Percentiles rank a stretch among this genome's conserved stretches.
These are phyloP conservation scores for Cichladusa arquata DNA, from an alignment of 2,113 vertebrate species.

Conservation along the genomic window DNA sequence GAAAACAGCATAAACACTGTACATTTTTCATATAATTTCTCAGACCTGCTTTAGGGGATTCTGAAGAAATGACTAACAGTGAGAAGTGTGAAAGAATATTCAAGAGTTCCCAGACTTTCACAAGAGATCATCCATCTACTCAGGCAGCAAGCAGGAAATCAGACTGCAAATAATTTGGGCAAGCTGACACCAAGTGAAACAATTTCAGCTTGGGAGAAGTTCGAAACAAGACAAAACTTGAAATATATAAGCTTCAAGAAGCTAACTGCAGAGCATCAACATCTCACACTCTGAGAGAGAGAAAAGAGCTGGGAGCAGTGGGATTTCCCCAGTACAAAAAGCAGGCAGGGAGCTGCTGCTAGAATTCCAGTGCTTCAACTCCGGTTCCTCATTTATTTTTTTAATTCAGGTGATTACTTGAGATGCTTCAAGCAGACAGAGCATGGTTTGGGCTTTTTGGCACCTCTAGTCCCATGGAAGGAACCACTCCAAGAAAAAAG, in stretches of 20 bases:
- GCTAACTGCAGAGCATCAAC: neutral
- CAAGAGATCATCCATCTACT: neutral
- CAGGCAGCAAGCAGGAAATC: neutral
- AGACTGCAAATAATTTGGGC: neutral
- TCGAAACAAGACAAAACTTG: neutral
- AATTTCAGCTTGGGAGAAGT: neutral
- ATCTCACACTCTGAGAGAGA: neutral
- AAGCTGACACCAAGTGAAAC: neutral
- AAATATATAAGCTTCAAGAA: neutral
- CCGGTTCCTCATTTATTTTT: neutral
- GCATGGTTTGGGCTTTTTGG: neutral
- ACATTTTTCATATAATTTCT: neutral
- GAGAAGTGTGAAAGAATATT: neutral
- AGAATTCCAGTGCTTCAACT: neutral
- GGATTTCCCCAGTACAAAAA: neutral
- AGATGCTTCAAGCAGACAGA: neutral
- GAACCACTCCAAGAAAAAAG: neutral
- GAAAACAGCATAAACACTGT: neutral
- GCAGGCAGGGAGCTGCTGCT: neutral
- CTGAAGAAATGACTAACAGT: neutral
- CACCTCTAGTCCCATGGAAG: neutral
- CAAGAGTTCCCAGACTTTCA: neutral
- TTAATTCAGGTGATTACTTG: neutral
- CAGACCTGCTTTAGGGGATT: neutral
- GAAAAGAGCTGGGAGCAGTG: neutral